Evolutionary conservation across 1,140 invertebrate genomes (phyloP), one percentile per base, ranked within the genome.

Genomic region (Lasaia peninsularis): DNA sequence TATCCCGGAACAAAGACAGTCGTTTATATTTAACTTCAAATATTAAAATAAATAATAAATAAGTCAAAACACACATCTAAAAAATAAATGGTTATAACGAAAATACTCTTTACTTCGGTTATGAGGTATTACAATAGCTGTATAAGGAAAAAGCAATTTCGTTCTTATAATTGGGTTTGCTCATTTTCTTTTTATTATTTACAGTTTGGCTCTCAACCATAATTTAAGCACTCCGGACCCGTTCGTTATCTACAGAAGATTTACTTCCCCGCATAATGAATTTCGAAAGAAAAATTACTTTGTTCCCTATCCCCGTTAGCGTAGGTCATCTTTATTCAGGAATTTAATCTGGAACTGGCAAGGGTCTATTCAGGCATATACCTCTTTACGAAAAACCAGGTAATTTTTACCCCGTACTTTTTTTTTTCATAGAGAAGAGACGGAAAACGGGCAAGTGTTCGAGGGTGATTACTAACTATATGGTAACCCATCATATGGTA

Each of bases 131-230:
- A 28, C 12, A 3, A 44, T 16, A 9, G 16, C 16, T 7, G 5
- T 28, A 44, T 44, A 44, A 44, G 18, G 37, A 44, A 44, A 44
- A 44, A 44, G 37, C 37, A 44, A 44, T 44, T 44, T 44, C 16
- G 18, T 44, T 44, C 37, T 10, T 44, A 44, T 44, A 44, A 44
- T 44, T 44, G 37, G 16, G 37, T 44, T 44, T 44, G 14, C 16
- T 44, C 37, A 14, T 18, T 20, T 44, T 44, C 37, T 44, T 20
- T 44, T 44, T 44, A 44, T 44, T 44, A 44, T 44, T 44, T 11
- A 44, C 37, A 44, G 37, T 44, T 44, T 9, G 37, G 16, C 5
- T 44, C 18, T 44, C 14, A 14, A 44, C 37, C 37, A 44, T 44
- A 44, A 44, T 44, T 44, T 44, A 44, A 20, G 37, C 12, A 40